Percentiles rank a stretch among this genome's conserved stretches.
phyloP scores from a whole-genome alignment of 1,140 invertebrate species.

The Cardiocondyla obscurior region DNA sequence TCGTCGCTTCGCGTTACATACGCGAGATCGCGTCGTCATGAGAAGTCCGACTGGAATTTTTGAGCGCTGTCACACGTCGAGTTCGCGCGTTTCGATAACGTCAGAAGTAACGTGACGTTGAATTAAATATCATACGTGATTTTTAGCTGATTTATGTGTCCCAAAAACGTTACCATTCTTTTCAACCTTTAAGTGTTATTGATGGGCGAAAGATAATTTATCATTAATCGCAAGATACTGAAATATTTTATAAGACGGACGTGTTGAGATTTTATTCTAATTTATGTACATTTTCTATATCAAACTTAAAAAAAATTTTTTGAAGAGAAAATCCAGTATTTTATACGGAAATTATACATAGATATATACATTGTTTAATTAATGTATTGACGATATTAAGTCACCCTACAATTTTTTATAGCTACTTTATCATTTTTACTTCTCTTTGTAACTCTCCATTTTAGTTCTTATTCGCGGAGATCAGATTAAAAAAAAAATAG shows the following conservation, averaged over 20 bases:
- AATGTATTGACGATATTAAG: conserved; percentile 6
- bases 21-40: conserved; percentile 29
- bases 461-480: conserved; percentile 2
- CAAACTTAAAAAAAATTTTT: too few relatives aligned
- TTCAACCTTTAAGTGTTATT: neutral
- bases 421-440: too few relatives aligned
- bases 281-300: neutral
- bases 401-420: neutral
- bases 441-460: neutral
- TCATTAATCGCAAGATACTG: neutral
- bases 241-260: neutral
- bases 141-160: conserved; percentile 30
- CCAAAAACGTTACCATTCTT: neutral
- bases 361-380: neutral
- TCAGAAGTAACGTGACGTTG: conserved; percentile 38
- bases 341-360: too few relatives aligned
- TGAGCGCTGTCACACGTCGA: conserved; percentile 31
- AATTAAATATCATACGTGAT: conserved; percentile 42
- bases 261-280: neutral
- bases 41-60: conserved; percentile 32
- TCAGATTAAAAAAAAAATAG: neutral
- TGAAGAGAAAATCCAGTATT: too few relatives aligned
- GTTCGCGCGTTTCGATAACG: conserved; percentile 37
- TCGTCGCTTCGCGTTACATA: conserved; percentile 37
- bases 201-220: conserved; percentile 8